Base-by-base conservation (phyloP, 2,797 vertebrate species). In the Aulostomus chinensis region DNA sequence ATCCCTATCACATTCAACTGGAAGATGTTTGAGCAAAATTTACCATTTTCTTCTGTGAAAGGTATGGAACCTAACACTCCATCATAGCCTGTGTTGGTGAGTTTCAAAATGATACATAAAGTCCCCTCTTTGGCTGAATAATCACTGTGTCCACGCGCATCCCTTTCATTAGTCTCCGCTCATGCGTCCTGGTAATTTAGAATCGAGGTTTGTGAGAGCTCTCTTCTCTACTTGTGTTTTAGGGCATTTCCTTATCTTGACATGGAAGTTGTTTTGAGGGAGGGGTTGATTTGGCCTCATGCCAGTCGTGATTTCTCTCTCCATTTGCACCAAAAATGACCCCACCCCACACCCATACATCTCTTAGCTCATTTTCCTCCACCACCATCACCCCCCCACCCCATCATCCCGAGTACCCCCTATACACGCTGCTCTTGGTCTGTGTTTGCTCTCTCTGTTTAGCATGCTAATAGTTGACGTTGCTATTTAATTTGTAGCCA, bases 221-320 rank as follows among this genome's bases (percentile, higher is more conserved):
- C 22, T 60, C 26, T 29, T 41, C 51, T 72, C 48, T 68, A 78
- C 48, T 59, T 63, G 25, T 51, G 26, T 64, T 80, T 68, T 32
- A 41, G 53, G 47, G 50, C 82, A 71, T 58, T 68, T 85, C 59
- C 68, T 86, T 80, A 84, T 88, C 81, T 80, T 58, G 53, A 74
- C 61, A 66, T 73, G 83, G 86, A 86, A 85, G 85, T 84, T 58
- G 83, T 90, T 90, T 87, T 68, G 56, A 85, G 85, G 84, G 87
- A 86, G 86, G 84, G 72, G 83, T 84, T 65, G 63, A 76, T 83
- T 83, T 90, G 83, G 87, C 80, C 59, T 67, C 10, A 21, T 68
- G 72, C 86, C 81, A 76, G 73, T 76, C 84, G 69, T 55, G 74
- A 81, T 88, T 88, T 83, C 45, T 86, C 83, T 85, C 86, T 89